These are phyloP conservation scores for Chrysomallon squamiferum DNA, from an alignment of 1,140 invertebrate species.

Conservation along the genomic window DNA sequence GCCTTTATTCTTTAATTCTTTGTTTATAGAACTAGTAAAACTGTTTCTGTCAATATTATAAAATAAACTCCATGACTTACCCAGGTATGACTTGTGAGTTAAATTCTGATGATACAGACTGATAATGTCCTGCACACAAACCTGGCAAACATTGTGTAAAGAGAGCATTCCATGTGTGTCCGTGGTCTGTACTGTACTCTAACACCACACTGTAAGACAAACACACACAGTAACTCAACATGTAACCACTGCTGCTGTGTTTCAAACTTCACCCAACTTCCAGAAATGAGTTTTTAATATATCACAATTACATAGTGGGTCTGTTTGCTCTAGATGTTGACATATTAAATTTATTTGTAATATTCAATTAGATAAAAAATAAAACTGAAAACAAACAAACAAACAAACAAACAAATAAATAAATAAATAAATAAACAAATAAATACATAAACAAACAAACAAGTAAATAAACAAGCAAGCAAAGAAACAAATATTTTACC, in stretches of 20 bases:
- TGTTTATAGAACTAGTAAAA: too few species aligned
- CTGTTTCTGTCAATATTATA: too few species aligned
- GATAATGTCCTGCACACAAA: slow-evolving; percentile 48
- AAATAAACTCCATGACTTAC: too few species aligned
- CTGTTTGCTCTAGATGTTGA: too few species aligned
- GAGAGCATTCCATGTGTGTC: slow-evolving; percentile 54
- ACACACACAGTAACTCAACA: too few species aligned
- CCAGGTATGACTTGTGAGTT: not conserved
- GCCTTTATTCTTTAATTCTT: too few species aligned
- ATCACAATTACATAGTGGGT: too few species aligned
- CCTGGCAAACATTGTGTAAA: slow-evolving; percentile 54
- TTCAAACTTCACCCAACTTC: too few species aligned
- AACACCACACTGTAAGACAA: slow-evolving; percentile 46
- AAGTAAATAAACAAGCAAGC: not conserved
- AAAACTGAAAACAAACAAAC: not conserved
- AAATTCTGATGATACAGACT: slow-evolving; percentile 28
- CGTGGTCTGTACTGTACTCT: slow-evolving; percentile 60
- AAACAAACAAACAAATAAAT: not conserved
- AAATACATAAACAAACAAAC: not conserved
- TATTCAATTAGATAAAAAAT: slow-evolving; percentile 3
- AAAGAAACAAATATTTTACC: slow-evolving; percentile 14
- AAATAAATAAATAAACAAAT: not conserved
- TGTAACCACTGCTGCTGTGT: too few species aligned
- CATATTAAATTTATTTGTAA: too few species aligned
- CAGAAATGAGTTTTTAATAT: too few species aligned